phyloP scores from a whole-genome alignment of 2,113 vertebrate species.

The Megaceryle maxima region DNA sequence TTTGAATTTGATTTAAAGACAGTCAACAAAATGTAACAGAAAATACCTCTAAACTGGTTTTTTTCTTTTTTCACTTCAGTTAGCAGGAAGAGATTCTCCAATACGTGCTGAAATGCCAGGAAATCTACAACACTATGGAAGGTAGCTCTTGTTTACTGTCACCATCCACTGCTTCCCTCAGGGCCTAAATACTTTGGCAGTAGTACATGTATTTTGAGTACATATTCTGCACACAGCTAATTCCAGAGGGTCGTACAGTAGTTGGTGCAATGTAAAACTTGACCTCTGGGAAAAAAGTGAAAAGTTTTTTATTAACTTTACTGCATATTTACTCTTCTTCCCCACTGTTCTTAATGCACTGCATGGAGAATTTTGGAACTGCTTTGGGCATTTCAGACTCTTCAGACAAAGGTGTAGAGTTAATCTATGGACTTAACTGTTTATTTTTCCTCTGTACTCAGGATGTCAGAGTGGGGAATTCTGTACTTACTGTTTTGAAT shows the following conservation, averaged over 20 bases:
- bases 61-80: slow-evolving; percentile 63
- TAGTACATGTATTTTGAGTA: not conserved
- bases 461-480: not conserved
- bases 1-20: not conserved
- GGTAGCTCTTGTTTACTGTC: slow-evolving; percentile 72
- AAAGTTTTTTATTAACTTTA: not conserved
- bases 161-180: not conserved
- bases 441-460: not conserved
- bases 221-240: not conserved
- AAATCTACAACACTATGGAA: slow-evolving; percentile 96
- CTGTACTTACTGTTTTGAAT: not conserved
- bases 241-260: not conserved
- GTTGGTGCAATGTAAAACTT: not conserved
- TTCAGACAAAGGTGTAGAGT: not conserved
- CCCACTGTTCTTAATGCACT: not conserved
- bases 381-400: not conserved
- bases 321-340: not conserved
- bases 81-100: slow-evolving; percentile 95
- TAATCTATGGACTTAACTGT: not conserved
- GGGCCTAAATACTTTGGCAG: not conserved
- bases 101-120: slow-evolving; percentile 92
- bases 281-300: not conserved
- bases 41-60: not conserved
- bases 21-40: not conserved
- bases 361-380: not conserved